A percentile compares a stretch with the other conserved stretches of the same genome.
Conservation (phyloP, 2,113 vertebrate genomes). For the Elaphurus davidianus region DNA sequence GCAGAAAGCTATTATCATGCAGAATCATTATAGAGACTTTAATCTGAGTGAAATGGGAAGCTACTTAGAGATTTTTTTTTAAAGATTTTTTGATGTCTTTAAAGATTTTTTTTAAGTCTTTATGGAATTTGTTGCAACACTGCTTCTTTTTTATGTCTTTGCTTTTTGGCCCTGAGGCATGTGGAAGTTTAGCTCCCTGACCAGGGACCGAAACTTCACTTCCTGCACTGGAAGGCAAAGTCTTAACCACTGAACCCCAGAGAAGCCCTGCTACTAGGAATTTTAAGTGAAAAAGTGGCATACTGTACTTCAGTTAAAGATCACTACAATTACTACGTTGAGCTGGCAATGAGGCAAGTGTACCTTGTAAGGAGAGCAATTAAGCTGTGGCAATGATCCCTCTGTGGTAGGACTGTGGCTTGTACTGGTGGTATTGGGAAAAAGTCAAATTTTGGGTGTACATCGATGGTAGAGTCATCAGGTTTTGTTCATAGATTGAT, state of each 20-base stretch:
- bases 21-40: not conserved
- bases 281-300: not conserved
- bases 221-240: not conserved
- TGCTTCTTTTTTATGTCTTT: not conserved
- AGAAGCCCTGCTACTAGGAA: not conserved
- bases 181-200: not conserved
- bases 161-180: not conserved
- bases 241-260: not conserved
- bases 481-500: not conserved
- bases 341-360: not conserved
- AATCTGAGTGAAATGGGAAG: not conserved
- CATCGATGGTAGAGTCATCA: not conserved
- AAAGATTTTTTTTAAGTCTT: not conserved
- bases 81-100: not conserved
- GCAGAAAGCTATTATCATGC: not conserved
- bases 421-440: not conserved
- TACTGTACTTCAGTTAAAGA: not conserved
- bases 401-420: not conserved
- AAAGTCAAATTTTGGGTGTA: not conserved
- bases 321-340: not conserved
- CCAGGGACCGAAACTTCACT: not conserved
- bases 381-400: not conserved
- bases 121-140: not conserved
- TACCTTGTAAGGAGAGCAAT: not conserved
- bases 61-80: not conserved